These are phyloP conservation scores for Diaperis boleti DNA, from an alignment of 2,888 invertebrate species.

Conservation along the genomic window DNA sequence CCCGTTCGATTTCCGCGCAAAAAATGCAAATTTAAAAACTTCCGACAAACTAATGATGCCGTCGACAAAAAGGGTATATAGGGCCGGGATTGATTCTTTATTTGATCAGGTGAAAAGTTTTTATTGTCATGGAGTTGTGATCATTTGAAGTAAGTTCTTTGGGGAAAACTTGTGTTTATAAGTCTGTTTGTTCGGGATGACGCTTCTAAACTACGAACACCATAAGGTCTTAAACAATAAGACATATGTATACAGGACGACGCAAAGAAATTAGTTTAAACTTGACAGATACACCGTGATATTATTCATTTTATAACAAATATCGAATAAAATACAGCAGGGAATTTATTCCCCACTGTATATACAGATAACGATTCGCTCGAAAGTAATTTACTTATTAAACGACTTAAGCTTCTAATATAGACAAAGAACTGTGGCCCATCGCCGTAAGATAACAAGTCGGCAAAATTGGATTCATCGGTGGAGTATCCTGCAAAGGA, in stretches of 20 bases:
- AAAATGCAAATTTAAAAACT: slow-evolving; percentile 1
- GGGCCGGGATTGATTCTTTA: slow-evolving; percentile 1
- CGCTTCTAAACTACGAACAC: neutral
- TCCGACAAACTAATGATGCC: neutral
- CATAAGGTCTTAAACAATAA: neutral
- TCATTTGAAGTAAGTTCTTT: slow-evolving; percentile 4
- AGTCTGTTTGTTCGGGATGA: slow-evolving; percentile 6
- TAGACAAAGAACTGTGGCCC: too few relatives aligned
- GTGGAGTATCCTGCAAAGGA: too few relatives aligned
- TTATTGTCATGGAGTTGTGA: slow-evolving; percentile 4
- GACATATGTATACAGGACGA: too few relatives aligned
- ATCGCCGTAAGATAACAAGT: too few relatives aligned
- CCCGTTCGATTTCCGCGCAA: neutral
- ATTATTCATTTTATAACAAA: too few relatives aligned
- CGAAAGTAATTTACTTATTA: neutral
- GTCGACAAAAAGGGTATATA: neutral
- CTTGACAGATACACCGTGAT: too few relatives aligned
- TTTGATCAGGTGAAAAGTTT: slow-evolving; percentile 13
- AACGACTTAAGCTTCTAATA: neutral
- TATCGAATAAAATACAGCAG: too few relatives aligned
- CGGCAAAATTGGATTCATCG: neutral
- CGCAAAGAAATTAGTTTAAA: too few relatives aligned
- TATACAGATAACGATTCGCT: too few relatives aligned
- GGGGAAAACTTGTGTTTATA: slow-evolving; percentile 11
- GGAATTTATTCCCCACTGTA: too few relatives aligned